Conservation (phyloP, 2,888 invertebrate species). For the Strigamia crassipes region DNA sequence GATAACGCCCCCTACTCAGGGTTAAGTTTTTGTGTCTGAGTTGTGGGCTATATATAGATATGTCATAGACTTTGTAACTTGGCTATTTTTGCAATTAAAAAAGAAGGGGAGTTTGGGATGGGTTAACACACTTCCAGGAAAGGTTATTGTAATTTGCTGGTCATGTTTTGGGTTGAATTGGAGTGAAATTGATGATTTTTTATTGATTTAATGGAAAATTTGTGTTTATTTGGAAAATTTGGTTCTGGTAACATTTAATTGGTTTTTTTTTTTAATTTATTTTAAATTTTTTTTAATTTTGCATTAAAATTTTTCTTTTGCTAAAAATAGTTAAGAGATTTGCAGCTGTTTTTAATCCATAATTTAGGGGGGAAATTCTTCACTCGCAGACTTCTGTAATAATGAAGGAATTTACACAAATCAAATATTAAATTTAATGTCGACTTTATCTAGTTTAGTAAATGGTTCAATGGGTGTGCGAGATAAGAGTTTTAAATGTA, state of each 20-base stretch:
- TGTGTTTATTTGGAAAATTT: neutral
- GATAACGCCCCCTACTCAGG: neutral
- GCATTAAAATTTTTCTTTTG: neutral
- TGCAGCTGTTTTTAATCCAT: slow-evolving; percentile 22
- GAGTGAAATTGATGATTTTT: neutral
- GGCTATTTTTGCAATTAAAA: slow-evolving; percentile 20
- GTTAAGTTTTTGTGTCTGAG: neutral
- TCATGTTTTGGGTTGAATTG: neutral
- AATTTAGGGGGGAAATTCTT: neutral
- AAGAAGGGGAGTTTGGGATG: neutral
- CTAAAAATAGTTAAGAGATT: slow-evolving; percentile 9
- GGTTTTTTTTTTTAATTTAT: too few species aligned
- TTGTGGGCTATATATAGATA: neutral
- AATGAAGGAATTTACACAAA: neutral
- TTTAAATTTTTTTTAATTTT: too few species aligned
- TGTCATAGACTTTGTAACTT: neutral
- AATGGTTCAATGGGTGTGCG: too few species aligned
- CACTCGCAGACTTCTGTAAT: neutral
- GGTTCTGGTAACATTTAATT: too few species aligned
- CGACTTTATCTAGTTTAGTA: neutral
- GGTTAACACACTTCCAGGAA: neutral
- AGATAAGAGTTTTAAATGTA: too few species aligned
- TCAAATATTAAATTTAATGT: too few species aligned
- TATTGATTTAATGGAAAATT: neutral
- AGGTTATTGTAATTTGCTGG: neutral